Base-by-base conservation (phyloP, 2,888 invertebrate genomes). In the Ceramica pisi region DNA sequence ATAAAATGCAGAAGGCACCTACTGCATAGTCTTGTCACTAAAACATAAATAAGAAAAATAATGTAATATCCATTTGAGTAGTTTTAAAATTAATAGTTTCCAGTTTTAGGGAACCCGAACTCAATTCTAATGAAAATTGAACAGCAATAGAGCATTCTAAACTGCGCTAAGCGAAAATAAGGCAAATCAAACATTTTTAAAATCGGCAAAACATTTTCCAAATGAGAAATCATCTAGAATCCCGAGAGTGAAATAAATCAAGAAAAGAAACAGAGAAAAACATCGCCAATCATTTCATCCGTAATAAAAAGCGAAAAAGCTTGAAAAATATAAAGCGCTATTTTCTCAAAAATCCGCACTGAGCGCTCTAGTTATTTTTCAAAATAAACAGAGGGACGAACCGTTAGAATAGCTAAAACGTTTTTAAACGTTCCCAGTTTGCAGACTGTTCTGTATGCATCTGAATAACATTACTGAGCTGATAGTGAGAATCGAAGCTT, bases 321-420 rank as follows among this genome's bases (percentile, higher is more conserved):
- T 38, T 51, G 23, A 46, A 79, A 48, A 46, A 61, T 44, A 31
- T 41, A 31, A 46, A 57, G 60, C 41, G 19, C 23, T 21, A 53
- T 65, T 64, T 80, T 65, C 65, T 46, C 14, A 26, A 62, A 76
- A 80, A 51, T 35, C 41, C 16, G 53, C 62, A n/a, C n/a, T 12
- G 35, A 63, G 23, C 7, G 53, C 61, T 57, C 19, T 19, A 62
- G 26, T 44, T 66, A 57, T 76, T 80, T 80, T 80, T 53, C 4
- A 59, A 77, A 77, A 77, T 74, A 76, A 74, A 80, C 59, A 80
- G 16, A 8, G 12, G 57, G 53, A 80, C 38, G 57, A 50, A 50
- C 62, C 21, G 62, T 31, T 62, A 35, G 74, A 63, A 80, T 53
- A 53, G 66, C 48, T 48, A 53, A 74, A 77, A 63, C 75, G 57